These are phyloP conservation scores for Fratercula arctica DNA, from an alignment of 2,797 vertebrate genomes.

Conservation along the genomic window DNA sequence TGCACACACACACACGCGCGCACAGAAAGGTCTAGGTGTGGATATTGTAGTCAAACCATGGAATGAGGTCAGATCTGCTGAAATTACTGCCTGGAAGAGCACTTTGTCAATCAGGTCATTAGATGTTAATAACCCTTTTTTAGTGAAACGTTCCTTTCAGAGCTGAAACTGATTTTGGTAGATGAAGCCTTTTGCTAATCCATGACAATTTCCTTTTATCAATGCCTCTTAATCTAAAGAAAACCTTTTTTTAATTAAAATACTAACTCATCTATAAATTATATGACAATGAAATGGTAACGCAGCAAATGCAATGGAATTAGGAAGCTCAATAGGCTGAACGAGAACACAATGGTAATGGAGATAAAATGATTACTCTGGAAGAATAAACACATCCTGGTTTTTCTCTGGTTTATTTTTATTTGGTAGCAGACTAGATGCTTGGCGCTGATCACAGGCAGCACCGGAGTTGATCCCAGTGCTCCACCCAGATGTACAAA, in stretches of 20 bases:
- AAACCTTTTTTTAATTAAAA: constrained; percentile 13
- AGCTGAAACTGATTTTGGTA: neutral
- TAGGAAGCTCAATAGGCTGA: neutral
- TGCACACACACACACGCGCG: neutral
- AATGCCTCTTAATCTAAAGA: constrained; percentile 1
- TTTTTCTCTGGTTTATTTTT: neutral
- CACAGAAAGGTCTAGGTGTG: neutral
- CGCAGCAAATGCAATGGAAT: neutral
- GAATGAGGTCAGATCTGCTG: neutral
- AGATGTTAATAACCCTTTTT: neutral
- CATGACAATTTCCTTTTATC: neutral
- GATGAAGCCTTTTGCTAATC: neutral
- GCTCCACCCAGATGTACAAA: neutral
- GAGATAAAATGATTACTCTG: neutral
- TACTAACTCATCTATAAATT: neutral
- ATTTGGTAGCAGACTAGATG: neutral
- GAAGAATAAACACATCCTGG: neutral
- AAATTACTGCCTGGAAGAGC: neutral
- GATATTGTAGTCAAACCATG: no score
- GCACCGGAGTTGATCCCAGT: neutral
- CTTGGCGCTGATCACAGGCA: neutral
- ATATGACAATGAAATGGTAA: neutral
- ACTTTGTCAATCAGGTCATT: neutral
- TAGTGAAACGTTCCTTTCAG: neutral
- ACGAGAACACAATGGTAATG: neutral